Percentiles rank a stretch among this genome's conserved stretches.
phyloP scores from a whole-genome alignment of 1,140 invertebrate genomes.

The Magallana angulata region DNA sequence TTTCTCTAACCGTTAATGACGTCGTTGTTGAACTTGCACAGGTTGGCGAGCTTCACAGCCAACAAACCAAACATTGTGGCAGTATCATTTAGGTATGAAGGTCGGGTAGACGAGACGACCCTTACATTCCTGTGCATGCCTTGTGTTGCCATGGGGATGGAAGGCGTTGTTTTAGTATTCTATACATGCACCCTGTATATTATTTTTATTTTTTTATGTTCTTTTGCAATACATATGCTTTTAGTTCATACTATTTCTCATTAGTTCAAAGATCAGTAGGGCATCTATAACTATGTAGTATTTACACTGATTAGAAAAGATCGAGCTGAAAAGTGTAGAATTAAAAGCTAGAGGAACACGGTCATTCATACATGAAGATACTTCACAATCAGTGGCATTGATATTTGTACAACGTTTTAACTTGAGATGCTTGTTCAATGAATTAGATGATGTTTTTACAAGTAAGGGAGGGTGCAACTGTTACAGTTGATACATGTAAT shows the following conservation, averaged over 20 bases:
- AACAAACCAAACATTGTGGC: slow-evolving; percentile 58
- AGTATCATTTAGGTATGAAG: slow-evolving; percentile 60
- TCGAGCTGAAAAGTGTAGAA: background rate
- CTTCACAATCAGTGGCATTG: slow-evolving; percentile 3
- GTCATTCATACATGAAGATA: slow-evolving; percentile 18
- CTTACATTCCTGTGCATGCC: slow-evolving; percentile 27
- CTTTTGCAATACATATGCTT: slow-evolving; percentile 25
- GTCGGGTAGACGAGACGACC: background rate
- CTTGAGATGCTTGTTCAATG: slow-evolving; percentile 15
- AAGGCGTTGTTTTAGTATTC: slow-evolving; percentile 1
- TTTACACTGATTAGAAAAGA: background rate
- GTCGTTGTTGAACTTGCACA: slow-evolving; percentile 39
- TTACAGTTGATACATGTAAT: background rate
- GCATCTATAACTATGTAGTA: background rate
- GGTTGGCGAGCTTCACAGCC: slow-evolving; percentile 36
- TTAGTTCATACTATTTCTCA: background rate
- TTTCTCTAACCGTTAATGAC: background rate
- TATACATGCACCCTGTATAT: slow-evolving; percentile 15
- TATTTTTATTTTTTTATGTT: background rate
- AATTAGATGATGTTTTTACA: background rate
- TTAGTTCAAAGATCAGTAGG: background rate
- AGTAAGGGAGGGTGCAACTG: no score
- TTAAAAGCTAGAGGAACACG: background rate
- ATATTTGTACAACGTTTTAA: background rate
- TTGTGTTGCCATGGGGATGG: slow-evolving; percentile 2